Evolutionary conservation across 1,140 invertebrate genomes (phyloP).

Genomic region (Himalopsyche phryganea): DNA sequence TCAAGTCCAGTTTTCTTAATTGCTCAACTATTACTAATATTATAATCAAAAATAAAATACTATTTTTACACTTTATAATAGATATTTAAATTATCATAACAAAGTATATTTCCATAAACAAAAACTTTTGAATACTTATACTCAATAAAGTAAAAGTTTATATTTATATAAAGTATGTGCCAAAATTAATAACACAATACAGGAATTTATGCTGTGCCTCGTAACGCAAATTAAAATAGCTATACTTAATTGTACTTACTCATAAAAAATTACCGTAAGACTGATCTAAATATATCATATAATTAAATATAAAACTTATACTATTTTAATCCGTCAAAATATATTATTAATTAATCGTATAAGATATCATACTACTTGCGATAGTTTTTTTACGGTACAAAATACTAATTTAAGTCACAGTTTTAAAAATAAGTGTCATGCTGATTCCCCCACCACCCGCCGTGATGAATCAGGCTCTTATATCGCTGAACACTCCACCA

Average conservation of each 20-base stretch:
- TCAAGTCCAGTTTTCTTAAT: background rate
- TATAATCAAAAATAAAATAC: background rate
- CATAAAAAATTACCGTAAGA: too few relatives aligned
- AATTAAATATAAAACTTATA: too few relatives aligned
- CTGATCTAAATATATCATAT: too few relatives aligned
- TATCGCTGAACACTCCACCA: conserved; percentile 24
- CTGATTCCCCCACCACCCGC: conserved; percentile 24
- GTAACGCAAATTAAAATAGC: conserved; percentile 7
- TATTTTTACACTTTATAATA: background rate
- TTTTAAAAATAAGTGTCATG: conserved; percentile 16
- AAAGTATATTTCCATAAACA: background rate
- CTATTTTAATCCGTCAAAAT: too few relatives aligned
- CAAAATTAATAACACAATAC: conserved; percentile 26
- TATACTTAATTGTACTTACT: background rate
- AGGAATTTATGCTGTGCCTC: conserved; percentile 31
- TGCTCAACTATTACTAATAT: background rate
- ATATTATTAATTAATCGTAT: background rate
- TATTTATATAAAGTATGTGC: too few relatives aligned
- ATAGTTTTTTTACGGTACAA: background rate
- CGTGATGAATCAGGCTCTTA: conserved; percentile 30
- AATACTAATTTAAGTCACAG: background rate
- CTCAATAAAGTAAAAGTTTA: too few relatives aligned
- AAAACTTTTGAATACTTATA: too few relatives aligned
- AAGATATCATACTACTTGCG: background rate
- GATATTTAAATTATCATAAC: background rate